phyloP scores from a whole-genome alignment of 1,140 invertebrate species.

The Apis laboriosa region DNA sequence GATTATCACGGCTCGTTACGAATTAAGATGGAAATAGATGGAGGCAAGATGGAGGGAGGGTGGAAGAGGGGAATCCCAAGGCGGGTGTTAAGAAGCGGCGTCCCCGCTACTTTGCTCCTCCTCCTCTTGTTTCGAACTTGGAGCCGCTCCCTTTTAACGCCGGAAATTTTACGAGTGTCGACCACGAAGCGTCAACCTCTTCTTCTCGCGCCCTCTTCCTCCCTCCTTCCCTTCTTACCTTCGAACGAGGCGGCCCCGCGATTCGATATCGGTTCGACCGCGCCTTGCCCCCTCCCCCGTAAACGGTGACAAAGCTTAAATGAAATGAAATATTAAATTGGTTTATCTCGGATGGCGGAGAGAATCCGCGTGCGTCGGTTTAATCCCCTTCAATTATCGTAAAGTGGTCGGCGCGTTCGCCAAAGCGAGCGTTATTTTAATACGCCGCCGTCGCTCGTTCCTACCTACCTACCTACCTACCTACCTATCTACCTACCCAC shows the following conservation, averaged over 20 bases:
- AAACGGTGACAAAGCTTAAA: conserved; percentile 50
- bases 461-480: too few relatives aligned
- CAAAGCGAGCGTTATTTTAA: conserved; percentile 49
- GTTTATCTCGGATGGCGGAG: conserved; percentile 41
- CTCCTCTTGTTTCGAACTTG: conserved; percentile 59
- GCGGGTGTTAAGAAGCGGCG: conserved; percentile 41
- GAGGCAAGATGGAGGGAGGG: too few relatives aligned
- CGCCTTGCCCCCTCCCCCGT: background rate
- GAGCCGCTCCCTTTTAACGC: conserved; percentile 63
- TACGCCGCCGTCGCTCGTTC: conserved; percentile 10
- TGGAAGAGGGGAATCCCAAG: conserved; percentile 25
- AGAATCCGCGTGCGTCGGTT: conserved; percentile 40
- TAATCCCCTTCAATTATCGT: conserved; percentile 49
- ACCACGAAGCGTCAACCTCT: conserved; percentile 62
- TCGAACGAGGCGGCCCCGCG: too few relatives aligned
- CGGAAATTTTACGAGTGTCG: conserved; percentile 69
- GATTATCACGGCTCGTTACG: background rate
- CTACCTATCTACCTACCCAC: background rate
- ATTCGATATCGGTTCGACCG: too few relatives aligned
- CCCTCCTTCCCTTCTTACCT: conserved; percentile 27
- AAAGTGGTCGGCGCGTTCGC: conserved; percentile 30
- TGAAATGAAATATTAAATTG: conserved; percentile 64
- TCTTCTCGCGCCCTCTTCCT: conserved; percentile 10
- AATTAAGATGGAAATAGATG: conserved; percentile 22
- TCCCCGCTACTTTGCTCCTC: conserved; percentile 21